Evolutionary conservation across 2,113 vertebrate genomes (phyloP).

Genomic region (Phalacrocorax pelagicus): DNA sequence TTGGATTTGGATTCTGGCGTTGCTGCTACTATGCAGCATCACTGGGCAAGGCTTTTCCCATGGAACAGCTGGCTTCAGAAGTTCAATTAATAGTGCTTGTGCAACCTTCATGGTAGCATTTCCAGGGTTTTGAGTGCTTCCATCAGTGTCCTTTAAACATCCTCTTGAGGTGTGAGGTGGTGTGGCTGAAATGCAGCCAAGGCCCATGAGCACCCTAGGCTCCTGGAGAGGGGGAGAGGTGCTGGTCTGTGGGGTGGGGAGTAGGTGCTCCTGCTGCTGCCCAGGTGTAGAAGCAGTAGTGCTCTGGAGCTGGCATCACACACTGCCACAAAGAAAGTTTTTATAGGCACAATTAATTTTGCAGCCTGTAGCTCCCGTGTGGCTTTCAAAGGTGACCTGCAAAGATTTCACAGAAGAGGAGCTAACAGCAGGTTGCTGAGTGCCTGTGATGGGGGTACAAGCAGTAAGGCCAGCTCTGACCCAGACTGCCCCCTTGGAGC

Average conservation of each 20-base stretch:
- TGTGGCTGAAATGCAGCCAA: neutral
- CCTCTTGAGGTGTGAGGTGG: neutral
- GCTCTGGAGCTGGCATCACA: neutral
- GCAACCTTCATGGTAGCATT: neutral
- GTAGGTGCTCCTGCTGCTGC: neutral
- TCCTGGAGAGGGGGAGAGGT: neutral
- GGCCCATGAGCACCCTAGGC: neutral
- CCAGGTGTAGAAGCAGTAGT: rapidly evolving
- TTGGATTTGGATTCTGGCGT: neutral
- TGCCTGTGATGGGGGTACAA: neutral
- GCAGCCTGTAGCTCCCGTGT: neutral
- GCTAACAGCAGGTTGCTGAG: neutral
- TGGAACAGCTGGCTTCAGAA: neutral
- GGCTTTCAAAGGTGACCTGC: neutral
- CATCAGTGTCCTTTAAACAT: neutral
- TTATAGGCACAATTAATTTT: neutral
- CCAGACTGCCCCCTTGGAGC: rapidly evolving
- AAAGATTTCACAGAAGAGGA: neutral
- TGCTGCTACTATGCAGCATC: neutral
- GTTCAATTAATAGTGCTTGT: neutral
- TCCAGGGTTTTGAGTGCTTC: neutral
- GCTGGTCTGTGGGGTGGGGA: neutral
- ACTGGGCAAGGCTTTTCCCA: neutral
- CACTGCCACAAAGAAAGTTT: neutral
- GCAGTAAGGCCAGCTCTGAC: neutral